Percentiles rank a stretch among this genome's conserved stretches.
These are phyloP conservation scores for Sipha flava DNA, from an alignment of 1,140 invertebrate species.

Conservation along the genomic window DNA sequence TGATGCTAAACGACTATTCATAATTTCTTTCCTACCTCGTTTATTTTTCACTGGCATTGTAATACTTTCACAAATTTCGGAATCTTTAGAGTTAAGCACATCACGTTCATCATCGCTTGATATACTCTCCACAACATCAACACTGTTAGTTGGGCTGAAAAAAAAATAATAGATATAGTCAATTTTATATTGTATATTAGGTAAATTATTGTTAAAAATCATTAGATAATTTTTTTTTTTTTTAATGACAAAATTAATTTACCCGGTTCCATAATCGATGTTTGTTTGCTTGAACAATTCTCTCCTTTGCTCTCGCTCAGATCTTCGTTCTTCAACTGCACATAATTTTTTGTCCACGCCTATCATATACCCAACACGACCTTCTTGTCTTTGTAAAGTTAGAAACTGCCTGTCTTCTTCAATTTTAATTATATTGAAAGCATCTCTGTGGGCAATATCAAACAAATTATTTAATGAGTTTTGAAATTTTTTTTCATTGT, in stretches of 20 bases:
- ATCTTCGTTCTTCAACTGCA: background rate
- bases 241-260: background rate
- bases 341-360: slow-evolving; percentile 21
- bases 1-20: slow-evolving; percentile 35
- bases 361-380: slow-evolving; percentile 16
- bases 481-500: slow-evolving; percentile 33
- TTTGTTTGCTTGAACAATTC: background rate
- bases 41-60: background rate
- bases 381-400: slow-evolving; percentile 33
- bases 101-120: background rate
- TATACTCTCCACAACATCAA: background rate
- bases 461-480: slow-evolving; percentile 35
- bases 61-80: background rate
- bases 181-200: background rate
- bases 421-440: slow-evolving; percentile 34
- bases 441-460: slow-evolving; percentile 37
- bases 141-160: background rate
- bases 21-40: slow-evolving; percentile 32
- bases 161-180: background rate
- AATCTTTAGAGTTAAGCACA: background rate
- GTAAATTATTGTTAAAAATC: background rate
- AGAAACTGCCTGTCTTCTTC: slow-evolving; percentile 35
- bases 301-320: background rate
- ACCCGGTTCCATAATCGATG: background rate
- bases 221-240: background rate